Evolutionary conservation across 2,797 vertebrate species (phyloP), one percentile per base, ranked within the genome.

Genomic region (Poecile montanus): DNA sequence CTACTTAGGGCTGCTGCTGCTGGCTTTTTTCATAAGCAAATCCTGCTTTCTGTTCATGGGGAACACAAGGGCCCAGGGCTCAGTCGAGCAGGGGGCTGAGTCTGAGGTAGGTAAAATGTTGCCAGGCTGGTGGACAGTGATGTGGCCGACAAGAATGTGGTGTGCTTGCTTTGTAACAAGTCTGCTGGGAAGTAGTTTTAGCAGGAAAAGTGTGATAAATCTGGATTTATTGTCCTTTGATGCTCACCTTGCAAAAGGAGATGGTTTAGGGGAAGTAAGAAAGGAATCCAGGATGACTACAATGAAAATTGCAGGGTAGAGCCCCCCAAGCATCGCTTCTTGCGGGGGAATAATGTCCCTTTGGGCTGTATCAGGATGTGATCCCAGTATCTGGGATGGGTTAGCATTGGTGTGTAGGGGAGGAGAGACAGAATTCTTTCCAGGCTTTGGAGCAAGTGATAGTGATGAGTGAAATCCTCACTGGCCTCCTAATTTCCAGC

Each of bases 151-250:
- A 60, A 42, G 86, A 76, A 72, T 13, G 11, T 15, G 5, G 30
- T 38, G 88, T 42, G 12, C 10, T 77, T 25, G 62, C 36, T 51
- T 65, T 71, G 29, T 58, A 32, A 27, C 25, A 42, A 85, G 89
- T 34, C 79, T 76, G n/a, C 56, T 44, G 70, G 95, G 96, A 94
- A 88, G 63, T 15, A 63, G 86, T 75, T 92, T 86, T 82, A 71
- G 36, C 72, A 45, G 85, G 79, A 85, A 63, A 77, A 92, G 81
- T 62, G n/a, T 2, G 5, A 44, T 85, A 89, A 66, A 87, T 91
- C 63, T 82, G 93, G 78, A 60, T 96, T 95, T 96, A 76, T 93
- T 87, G 40, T 85, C 56, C 76, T 90, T 50, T 51, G 63, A 81
- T 57, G 68, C 71, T 85, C 66, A 67, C 85, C 58, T n/a, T 92